A percentile compares a stretch with the other conserved stretches of the same genome.
phyloP scores from a whole-genome alignment of 2,888 invertebrate genomes.

The Pterostichus niger region DNA sequence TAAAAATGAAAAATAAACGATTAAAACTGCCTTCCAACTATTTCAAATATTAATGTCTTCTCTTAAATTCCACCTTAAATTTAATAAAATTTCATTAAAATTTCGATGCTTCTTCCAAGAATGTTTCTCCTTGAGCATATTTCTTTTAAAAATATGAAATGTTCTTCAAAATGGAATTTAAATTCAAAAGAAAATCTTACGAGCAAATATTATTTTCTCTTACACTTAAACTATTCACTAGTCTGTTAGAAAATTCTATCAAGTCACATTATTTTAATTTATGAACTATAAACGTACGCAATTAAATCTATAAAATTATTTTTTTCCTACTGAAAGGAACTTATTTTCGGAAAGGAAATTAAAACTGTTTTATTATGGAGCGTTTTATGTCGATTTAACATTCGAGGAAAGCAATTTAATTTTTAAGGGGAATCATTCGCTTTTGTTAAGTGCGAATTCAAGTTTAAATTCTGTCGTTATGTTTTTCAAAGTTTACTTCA shows the following conservation, averaged over 20 bases:
- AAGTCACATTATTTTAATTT: not conserved
- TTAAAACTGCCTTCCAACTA: constrained; percentile 4
- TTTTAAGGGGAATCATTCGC: too few relatives aligned
- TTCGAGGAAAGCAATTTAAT: too few relatives aligned
- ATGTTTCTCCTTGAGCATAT: constrained; percentile 33
- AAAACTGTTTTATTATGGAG: constrained; percentile 3
- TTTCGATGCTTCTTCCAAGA: constrained; percentile 31
- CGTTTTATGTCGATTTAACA: not conserved
- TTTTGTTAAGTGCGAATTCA: too few relatives aligned
- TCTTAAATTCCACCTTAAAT: constrained; percentile 45
- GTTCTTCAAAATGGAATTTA: not conserved
- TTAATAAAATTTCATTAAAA: constrained; percentile 53
- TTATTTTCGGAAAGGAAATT: constrained; percentile 8
- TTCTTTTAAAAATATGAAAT: constrained; percentile 37
- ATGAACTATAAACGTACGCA: constrained; percentile 10
- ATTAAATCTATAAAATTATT: constrained; percentile 5
- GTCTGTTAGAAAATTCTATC: too few relatives aligned
- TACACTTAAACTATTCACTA: too few relatives aligned
- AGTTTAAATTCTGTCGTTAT: too few relatives aligned
- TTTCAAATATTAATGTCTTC: constrained; percentile 40
- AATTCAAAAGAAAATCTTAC: constrained; percentile 8
- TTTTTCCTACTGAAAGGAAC: not conserved
- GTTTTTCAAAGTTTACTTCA: too few relatives aligned
- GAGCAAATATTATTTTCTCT: not conserved
- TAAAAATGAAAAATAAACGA: not conserved